Percentiles rank a stretch among this genome's conserved stretches.
Conservation (phyloP, 2,888 invertebrate genomes). For the Creontiades dilutus region DNA sequence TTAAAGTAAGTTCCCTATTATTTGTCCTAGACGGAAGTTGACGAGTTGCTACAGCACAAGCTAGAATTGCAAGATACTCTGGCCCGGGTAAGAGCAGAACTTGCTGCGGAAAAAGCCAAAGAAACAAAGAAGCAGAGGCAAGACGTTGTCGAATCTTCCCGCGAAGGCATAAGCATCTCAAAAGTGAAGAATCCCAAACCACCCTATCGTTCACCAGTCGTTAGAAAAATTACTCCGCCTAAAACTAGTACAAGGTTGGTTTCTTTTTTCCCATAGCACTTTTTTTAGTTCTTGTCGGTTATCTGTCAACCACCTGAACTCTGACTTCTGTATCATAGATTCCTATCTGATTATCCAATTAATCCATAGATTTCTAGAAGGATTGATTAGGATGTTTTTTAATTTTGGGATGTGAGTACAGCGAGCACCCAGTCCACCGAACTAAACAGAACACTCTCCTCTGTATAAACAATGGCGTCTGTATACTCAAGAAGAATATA, state of each 20-base stretch:
- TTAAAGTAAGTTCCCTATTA: background rate
- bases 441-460: too few species aligned
- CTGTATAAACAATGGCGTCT: too few species aligned
- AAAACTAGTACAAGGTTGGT: background rate
- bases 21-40: slow-evolving; percentile 69
- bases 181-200: slow-evolving; percentile 13
- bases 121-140: slow-evolving; percentile 1
- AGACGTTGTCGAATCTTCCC: background rate
- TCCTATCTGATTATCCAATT: too few species aligned
- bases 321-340: too few species aligned
- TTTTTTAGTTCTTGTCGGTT: too few species aligned
- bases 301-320: too few species aligned
- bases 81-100: slow-evolving; percentile 66
- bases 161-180: slow-evolving; percentile 51
- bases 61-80: slow-evolving; percentile 68
- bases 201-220: background rate
- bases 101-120: slow-evolving; percentile 70
- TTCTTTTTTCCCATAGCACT: too few species aligned
- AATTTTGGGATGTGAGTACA: too few species aligned
- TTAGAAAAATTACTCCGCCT: background rate
- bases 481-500: too few species aligned
- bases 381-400: too few species aligned
- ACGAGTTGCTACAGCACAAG: slow-evolving; percentile 68
- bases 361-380: too few species aligned
- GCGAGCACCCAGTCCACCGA: too few species aligned